Evolutionary conservation across 2,888 invertebrate genomes (phyloP).

Genomic region (Dynastes hyllus): DNA sequence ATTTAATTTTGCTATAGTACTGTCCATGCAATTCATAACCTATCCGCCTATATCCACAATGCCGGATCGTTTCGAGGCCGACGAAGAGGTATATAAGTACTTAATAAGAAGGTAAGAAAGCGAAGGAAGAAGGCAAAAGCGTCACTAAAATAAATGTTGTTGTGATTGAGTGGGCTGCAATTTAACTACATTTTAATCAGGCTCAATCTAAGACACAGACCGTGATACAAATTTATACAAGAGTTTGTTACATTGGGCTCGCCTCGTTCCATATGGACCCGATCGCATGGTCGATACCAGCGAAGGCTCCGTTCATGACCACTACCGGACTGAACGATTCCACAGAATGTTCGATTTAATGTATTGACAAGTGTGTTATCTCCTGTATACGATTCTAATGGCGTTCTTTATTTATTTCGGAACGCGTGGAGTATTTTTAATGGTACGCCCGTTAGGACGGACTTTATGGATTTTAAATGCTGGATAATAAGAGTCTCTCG

Average conservation of each 20-base stretch:
- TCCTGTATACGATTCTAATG: slow-evolving; percentile 70
- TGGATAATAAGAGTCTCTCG: slow-evolving; percentile 59
- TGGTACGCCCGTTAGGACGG: slow-evolving; percentile 60
- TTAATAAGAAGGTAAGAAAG: not conserved
- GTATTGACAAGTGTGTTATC: slow-evolving; percentile 72
- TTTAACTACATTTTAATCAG: slow-evolving; percentile 71
- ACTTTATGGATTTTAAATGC: slow-evolving; percentile 67
- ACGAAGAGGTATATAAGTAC: slow-evolving; percentile 24
- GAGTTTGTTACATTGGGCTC: slow-evolving; percentile 68
- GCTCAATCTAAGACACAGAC: slow-evolving; percentile 69
- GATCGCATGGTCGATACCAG: slow-evolving; percentile 40
- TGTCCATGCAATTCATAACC: slow-evolving; percentile 5
- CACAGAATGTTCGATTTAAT: slow-evolving; percentile 69
- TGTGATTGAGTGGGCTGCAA: slow-evolving; percentile 68
- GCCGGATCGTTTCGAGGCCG: slow-evolving; percentile 26
- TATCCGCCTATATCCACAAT: slow-evolving; percentile 6
- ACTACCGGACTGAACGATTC: slow-evolving; percentile 60
- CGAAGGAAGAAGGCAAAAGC: slow-evolving; percentile 46
- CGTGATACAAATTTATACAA: slow-evolving; percentile 72
- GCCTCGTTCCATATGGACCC: slow-evolving; percentile 65
- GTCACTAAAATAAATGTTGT: slow-evolving; percentile 59
- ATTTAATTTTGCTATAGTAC: no score
- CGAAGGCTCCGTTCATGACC: slow-evolving; percentile 30
- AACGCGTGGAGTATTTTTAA: slow-evolving; percentile 68
- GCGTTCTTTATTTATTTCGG: slow-evolving; percentile 70